Conservation (phyloP, 2,888 invertebrate species). For the Caenorhabditis imperialis region DNA sequence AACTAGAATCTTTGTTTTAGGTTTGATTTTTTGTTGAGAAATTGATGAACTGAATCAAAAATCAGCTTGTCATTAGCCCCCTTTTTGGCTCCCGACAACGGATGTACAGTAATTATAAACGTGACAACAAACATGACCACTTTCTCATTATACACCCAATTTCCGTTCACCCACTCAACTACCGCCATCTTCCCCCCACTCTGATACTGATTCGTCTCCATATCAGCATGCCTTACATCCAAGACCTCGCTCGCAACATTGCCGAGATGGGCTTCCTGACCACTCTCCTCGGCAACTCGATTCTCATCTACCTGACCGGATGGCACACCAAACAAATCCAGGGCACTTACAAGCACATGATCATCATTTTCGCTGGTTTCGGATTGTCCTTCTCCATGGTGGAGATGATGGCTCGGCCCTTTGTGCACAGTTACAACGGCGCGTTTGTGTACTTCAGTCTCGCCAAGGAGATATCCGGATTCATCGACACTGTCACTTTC, state of each 20-base stretch:
- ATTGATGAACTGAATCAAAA: too few relatives aligned
- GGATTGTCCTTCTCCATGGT: background rate
- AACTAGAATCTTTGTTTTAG: too few relatives aligned
- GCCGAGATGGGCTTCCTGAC: background rate
- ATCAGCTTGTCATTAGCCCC: too few relatives aligned
- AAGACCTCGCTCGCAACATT: background rate
- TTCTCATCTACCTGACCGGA: background rate
- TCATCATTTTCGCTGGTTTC: background rate
- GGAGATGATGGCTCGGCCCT: background rate
- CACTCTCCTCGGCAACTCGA: background rate
- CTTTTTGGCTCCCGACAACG: too few relatives aligned
- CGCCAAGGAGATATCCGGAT: background rate
- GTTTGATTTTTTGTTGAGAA: too few relatives aligned
- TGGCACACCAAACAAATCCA: background rate
- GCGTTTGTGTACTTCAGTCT: slow-evolving; percentile 1
- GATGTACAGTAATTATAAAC: too few relatives aligned
- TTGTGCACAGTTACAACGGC: background rate
- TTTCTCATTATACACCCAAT: too few relatives aligned
- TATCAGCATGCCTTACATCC: too few relatives aligned
- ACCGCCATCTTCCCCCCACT: too few relatives aligned
- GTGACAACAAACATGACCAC: too few relatives aligned
- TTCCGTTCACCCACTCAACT: too few relatives aligned
- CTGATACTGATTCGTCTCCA: too few relatives aligned
- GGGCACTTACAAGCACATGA: background rate
- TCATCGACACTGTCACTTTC: background rate